Evolutionary conservation across 2,113 vertebrate species (phyloP).

Genomic region (Callionymus lyra): DNA sequence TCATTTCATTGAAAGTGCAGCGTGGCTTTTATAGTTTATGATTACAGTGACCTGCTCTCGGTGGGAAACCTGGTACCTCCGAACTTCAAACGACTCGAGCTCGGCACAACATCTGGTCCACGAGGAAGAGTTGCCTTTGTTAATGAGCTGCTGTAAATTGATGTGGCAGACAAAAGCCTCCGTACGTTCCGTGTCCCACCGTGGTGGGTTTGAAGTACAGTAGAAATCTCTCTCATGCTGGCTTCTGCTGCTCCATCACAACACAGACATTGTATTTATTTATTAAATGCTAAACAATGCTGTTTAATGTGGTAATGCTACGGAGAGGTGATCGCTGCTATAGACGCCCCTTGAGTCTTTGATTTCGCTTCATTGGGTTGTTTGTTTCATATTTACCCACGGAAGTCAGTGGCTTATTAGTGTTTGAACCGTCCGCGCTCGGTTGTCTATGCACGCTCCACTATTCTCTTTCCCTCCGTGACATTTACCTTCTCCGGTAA

Average conservation of each 20-base stretch:
- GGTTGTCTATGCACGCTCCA: too few species aligned
- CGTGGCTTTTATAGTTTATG: conserved; percentile 44
- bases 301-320: conserved; percentile 31
- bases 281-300: conserved; percentile 33
- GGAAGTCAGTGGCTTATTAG: not conserved
- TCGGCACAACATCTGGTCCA: conserved; percentile 44
- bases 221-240: conserved; percentile 1
- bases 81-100: conserved; percentile 51
- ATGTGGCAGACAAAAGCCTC: conserved; percentile 54
- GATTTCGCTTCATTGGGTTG: conserved; percentile 6
- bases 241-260: conserved; percentile 16
- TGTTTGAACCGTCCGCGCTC: too few species aligned
- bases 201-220: conserved; percentile 29
- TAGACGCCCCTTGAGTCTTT: not conserved
- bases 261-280: conserved; percentile 17
- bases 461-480: too few species aligned
- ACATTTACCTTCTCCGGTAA: too few species aligned
- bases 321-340: conserved; percentile 9
- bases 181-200: conserved; percentile 24
- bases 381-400: conserved; percentile 1
- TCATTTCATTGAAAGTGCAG: conserved; percentile 17
- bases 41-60: conserved; percentile 41
- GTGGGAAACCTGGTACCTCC: conserved; percentile 26
- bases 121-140: conserved; percentile 51
- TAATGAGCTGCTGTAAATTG: conserved; percentile 54